phyloP scores from a whole-genome alignment of 2,113 vertebrate genomes.

The Silurus asotus region DNA sequence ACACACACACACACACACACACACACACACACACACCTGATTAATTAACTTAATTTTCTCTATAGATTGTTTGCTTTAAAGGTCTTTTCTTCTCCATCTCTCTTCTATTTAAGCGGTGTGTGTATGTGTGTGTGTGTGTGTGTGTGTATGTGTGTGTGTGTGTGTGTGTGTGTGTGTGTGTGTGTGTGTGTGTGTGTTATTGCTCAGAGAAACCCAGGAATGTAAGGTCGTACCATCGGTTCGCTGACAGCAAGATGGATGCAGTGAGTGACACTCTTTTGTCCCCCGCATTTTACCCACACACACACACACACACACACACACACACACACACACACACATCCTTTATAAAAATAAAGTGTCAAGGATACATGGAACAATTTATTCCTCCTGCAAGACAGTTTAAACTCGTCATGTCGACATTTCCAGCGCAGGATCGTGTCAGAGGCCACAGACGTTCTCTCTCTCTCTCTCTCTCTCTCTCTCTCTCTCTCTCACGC shows the following conservation, averaged over 20 bases:
- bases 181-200: constrained; percentile 62
- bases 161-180: constrained; percentile 52
- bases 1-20: background rate
- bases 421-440: constrained; percentile 51
- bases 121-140: background rate
- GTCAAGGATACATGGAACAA: constrained; percentile 69
- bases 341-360: constrained; percentile 58
- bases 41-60: constrained; percentile 58
- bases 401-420: constrained; percentile 60
- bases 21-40: no score
- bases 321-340: constrained; percentile 34
- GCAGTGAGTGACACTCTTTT: constrained; percentile 71
- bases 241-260: constrained; percentile 73
- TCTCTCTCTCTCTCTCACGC: background rate
- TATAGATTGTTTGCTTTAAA: constrained; percentile 59
- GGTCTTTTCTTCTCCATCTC: constrained; percentile 24
- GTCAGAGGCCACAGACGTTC: background rate
- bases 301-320: constrained; percentile 46
- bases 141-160: constrained; percentile 42
- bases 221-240: constrained; percentile 57
- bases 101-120: constrained; percentile 36
- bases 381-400: constrained; percentile 64
- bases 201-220: constrained; percentile 60
- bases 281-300: constrained; percentile 61
- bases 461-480: constrained; percentile 13